Evolutionary conservation across 2,888 invertebrate genomes (phyloP), one percentile per base, ranked within the genome.

Genomic region (Litoditis marina): DNA sequence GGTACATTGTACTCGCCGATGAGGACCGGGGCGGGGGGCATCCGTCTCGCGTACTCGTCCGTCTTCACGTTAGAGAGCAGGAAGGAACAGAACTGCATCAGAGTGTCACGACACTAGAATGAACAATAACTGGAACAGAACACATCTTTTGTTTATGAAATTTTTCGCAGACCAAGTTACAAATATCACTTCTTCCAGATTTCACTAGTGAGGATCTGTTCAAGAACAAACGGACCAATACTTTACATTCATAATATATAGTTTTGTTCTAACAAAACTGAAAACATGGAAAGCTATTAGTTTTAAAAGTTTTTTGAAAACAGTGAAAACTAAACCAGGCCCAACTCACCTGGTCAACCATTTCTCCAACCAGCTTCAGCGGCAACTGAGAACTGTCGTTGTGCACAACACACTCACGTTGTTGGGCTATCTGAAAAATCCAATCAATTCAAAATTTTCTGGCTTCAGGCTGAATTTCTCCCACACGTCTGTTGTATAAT

Each of bases 11-110:
- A 95, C 72, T 92, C 92, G 49, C 90, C 51, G 42, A 82, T 63
- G 1, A 83, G 63, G 16, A 65, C 57, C 28, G 56, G 57, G n/a
- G 69, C 60, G 7, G 64, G 19, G 0, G 76, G 76, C 51, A 73
- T 68, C 50, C 73, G 36, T 34, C 60, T 68, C 22, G 67, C 89
- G 83, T 95, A 94, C 84, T 99, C 96, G 79, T 95, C 94, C 16
- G 92, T 91, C 4, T 92, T 92, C 84, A 95, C 89, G 28, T 92
- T 92, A 27, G 91, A 90, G 0, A 92, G 91, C 71, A 99, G 87
- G 85, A 98, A 99, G 28, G 92, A 92, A 59, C 94, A 94, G 83
- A 95, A 94, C 85, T 99, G 98, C 19, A 96, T 93, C 66, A 99
- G 86, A 0, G 96, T 94, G 84, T 98, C 98, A 85, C 96, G 96